Conservation (phyloP, 2,797 vertebrate species). For the Chromobotia macracanthus region DNA sequence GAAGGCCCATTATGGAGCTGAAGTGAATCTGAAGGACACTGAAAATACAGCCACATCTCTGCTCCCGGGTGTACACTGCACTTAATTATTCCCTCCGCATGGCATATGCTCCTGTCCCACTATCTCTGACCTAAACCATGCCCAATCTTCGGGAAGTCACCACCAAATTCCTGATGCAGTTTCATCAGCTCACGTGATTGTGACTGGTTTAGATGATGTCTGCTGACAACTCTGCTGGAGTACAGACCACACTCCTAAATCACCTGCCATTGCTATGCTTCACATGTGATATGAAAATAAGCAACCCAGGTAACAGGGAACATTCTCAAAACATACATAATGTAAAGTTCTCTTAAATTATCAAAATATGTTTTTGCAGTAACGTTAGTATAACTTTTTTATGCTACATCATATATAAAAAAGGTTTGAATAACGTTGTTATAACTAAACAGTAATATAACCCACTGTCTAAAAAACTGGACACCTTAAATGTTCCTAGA, state of each 20-base stretch:
- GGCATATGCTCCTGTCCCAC: constrained; percentile 49
- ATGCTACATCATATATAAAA: no score
- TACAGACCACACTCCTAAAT: constrained; percentile 17
- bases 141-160: constrained; percentile 26
- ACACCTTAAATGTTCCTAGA: no score
- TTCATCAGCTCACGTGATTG: constrained; percentile 27
- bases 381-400: no score
- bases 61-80: constrained; percentile 33
- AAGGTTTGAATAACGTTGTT: no score
- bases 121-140: constrained; percentile 39
- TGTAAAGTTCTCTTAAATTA: no score
- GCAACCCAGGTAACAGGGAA: no score
- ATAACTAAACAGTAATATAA: no score
- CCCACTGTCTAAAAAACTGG: no score
- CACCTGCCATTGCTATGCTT: constrained; percentile 1
- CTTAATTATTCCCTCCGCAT: constrained; percentile 53
- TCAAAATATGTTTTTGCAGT: no score
- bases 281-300: neutral
- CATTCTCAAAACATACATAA: no score
- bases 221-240: no score
- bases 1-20: constrained; percentile 48
- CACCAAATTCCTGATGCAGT: constrained; percentile 19
- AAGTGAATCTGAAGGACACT: constrained; percentile 43
- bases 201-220: neutral
- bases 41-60: constrained; percentile 27